phyloP scores from a whole-genome alignment of 2,888 invertebrate species.

The Brachylomia viminalis region DNA sequence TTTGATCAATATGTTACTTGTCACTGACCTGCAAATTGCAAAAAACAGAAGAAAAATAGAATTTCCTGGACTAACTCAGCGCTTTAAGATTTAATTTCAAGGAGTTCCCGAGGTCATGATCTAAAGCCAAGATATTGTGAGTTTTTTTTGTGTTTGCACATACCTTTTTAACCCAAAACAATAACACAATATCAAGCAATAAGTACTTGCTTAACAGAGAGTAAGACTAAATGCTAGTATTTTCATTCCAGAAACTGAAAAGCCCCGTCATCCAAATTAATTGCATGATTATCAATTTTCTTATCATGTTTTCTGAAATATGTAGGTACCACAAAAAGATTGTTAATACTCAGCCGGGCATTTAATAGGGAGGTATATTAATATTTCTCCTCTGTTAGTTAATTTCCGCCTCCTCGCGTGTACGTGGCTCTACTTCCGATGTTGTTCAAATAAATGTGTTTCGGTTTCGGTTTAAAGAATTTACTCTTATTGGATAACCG shows the following conservation, averaged over 20 bases:
- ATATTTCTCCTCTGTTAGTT: constrained; percentile 22
- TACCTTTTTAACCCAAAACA: not conserved
- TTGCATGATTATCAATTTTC: not conserved
- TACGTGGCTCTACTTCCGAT: not conserved
- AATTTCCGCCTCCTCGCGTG: constrained; percentile 44
- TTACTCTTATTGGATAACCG: no score
- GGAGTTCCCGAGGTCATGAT: not conserved
- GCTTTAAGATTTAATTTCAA: not conserved
- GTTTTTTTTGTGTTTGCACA: not conserved
- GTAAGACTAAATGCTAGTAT: not conserved
- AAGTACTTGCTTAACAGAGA: not conserved
- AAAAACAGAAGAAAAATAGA: not conserved
- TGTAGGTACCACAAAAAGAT: not conserved
- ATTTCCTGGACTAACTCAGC: not conserved
- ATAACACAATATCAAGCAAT: constrained; percentile 7
- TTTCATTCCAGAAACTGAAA: constrained; percentile 14
- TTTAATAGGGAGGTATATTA: not conserved
- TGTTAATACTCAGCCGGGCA: not conserved
- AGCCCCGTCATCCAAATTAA: not conserved
- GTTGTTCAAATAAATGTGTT: not conserved
- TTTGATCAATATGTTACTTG: not conserved
- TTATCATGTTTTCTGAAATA: constrained; percentile 27
- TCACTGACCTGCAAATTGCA: not conserved
- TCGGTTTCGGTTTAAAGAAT: no score
- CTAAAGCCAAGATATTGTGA: not conserved